phyloP scores from a whole-genome alignment of 2,888 invertebrate genomes.

The Temnothorax unifasciatus region DNA sequence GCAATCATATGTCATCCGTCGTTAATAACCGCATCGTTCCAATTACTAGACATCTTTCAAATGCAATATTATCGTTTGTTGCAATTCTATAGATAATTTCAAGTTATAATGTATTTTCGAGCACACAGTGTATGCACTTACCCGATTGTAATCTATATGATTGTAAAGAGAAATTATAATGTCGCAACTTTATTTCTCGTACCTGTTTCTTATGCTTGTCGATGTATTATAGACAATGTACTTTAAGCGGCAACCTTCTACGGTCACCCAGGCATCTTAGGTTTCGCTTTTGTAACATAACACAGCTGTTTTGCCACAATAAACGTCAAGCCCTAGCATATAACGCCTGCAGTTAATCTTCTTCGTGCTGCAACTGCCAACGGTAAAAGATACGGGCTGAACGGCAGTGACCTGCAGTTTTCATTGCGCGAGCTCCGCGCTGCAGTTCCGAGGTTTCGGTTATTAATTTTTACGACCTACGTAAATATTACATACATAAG shows the following conservation, averaged over 20 bases:
- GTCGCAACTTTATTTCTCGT: background rate
- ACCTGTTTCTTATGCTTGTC: background rate
- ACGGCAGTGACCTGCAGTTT: constrained; percentile 33
- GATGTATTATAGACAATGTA: constrained; percentile 16
- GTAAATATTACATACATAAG: constrained; percentile 4
- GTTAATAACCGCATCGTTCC: background rate
- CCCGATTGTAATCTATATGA: constrained; percentile 5
- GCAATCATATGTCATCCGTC: constrained; percentile 19
- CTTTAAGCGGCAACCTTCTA: constrained; percentile 21
- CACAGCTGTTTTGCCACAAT: constrained; percentile 39
- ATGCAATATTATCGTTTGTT: background rate
- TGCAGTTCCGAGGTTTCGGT: constrained; percentile 52
- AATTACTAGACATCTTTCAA: constrained; percentile 1
- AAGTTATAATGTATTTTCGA: background rate
- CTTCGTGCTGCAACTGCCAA: constrained; percentile 43
- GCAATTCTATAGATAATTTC: constrained; percentile 21
- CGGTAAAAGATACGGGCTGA: constrained; percentile 20
- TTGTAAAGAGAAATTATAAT: constrained; percentile 15
- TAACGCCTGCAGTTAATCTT: constrained; percentile 43
- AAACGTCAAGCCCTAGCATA: constrained; percentile 36
- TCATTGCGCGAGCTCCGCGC: background rate
- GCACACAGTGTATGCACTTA: background rate
- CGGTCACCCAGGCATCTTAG: constrained; percentile 14
- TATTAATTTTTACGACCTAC: constrained; percentile 61
- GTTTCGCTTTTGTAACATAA: constrained; percentile 33